phyloP scores from a whole-genome alignment of 2,113 vertebrate species.

The Excalfactoria chinensis region DNA sequence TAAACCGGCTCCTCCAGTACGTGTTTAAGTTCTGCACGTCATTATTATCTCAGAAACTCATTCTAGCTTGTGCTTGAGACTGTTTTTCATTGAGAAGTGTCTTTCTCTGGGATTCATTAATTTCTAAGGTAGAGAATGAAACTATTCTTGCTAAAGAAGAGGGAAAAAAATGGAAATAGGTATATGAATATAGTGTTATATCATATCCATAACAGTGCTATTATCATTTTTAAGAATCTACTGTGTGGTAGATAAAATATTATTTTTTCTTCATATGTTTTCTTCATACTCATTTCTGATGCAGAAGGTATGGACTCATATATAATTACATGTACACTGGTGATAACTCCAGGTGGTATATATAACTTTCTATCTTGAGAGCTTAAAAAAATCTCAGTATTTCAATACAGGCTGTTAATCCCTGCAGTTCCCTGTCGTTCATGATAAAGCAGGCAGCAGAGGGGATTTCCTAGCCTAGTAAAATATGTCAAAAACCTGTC shows the following conservation, averaged over 20 bases:
- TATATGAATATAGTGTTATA: neutral
- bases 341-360: neutral
- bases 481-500: neutral
- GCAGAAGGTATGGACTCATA: neutral
- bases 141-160: neutral
- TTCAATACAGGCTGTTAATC: neutral
- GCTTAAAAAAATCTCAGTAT: neutral
- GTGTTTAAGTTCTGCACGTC: neutral
- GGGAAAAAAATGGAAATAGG: neutral
- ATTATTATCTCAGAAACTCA: neutral
- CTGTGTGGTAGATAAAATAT: neutral
- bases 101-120: neutral
- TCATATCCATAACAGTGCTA: neutral
- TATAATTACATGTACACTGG: neutral
- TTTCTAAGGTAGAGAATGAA: neutral
- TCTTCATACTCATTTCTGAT: neutral
- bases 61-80: neutral
- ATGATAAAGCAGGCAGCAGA: neutral
- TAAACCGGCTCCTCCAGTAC: neutral
- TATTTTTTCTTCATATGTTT: neutral
- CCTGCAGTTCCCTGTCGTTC: neutral
- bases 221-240: neutral
- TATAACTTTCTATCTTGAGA: neutral
- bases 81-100: neutral
- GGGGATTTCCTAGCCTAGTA: neutral